Conservation (phyloP, 1,140 invertebrate species). For the Caenorhabditis brenneri region DNA sequence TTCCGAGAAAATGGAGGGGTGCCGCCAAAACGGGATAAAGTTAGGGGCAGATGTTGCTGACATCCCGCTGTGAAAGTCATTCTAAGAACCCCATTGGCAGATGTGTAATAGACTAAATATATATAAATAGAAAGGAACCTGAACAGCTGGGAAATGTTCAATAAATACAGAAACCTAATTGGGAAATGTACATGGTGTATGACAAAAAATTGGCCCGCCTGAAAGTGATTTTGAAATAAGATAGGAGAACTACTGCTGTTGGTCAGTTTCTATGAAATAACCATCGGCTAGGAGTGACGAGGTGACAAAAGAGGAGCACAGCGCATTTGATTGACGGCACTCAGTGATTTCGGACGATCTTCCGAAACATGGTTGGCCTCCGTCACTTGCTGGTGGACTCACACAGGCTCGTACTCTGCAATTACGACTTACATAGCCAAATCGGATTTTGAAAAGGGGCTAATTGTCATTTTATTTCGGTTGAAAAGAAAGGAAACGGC, state of each 20-base stretch:
- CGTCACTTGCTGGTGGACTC: slow-evolving; percentile 41
- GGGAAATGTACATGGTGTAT: background rate
- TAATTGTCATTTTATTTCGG: slow-evolving; percentile 38
- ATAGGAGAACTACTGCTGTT: background rate
- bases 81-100: background rate
- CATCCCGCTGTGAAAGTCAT: background rate
- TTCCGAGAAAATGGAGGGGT: background rate
- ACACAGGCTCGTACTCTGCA: slow-evolving; percentile 55
- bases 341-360: slow-evolving; percentile 56
- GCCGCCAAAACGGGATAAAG: background rate
- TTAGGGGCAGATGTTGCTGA: background rate
- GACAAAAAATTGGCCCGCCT: slow-evolving; percentile 17
- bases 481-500: background rate
- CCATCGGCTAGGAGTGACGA: slow-evolving; percentile 3
- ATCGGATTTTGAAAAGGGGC: background rate
- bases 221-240: background rate
- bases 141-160: background rate
- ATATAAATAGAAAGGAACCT: background rate
- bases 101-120: background rate
- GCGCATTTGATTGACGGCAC: slow-evolving; percentile 5
- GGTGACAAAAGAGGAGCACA: slow-evolving; percentile 29
- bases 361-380: slow-evolving; percentile 61
- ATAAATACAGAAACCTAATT: background rate
- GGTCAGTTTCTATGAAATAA: background rate
- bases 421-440: background rate